Percentiles rank a stretch among this genome's conserved stretches.
Conservation (phyloP, 2,113 vertebrate species). For the Tyto alba region DNA sequence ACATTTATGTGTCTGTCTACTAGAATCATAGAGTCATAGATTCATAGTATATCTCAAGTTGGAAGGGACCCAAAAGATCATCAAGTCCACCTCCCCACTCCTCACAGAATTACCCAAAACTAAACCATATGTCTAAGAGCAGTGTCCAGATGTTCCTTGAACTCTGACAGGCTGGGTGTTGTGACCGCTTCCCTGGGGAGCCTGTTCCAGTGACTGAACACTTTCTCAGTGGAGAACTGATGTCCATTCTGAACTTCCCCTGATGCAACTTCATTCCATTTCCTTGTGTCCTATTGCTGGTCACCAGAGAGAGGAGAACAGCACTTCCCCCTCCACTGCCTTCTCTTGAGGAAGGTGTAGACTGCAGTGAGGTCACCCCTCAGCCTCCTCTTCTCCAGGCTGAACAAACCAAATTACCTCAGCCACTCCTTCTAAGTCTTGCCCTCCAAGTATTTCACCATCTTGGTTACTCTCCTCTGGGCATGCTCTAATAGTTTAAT, state of each 20-base stretch:
- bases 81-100: neutral
- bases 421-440: neutral
- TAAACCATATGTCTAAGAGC: neutral
- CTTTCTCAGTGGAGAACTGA: neutral
- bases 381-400: neutral
- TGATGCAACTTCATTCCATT: neutral
- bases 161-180: neutral
- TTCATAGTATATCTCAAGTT: neutral
- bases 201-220: neutral
- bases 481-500: neutral
- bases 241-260: neutral
- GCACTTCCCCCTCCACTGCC: neutral
- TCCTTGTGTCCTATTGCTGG: fast-evolving
- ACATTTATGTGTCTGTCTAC: neutral
- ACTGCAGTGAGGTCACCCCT: neutral
- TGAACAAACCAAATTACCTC: neutral
- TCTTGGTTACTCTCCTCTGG: neutral
- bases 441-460: neutral
- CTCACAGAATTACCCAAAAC: neutral
- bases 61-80: neutral
- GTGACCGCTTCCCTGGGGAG: neutral
- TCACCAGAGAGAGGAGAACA: neutral
- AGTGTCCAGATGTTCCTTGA: fast-evolving
- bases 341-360: neutral
- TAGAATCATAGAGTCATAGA: neutral